Evolutionary conservation across 64 coral and sea anemone genomes (phyloP), one percentile per base, ranked within the genome.

Genomic region (Montipora cactus): DNA sequence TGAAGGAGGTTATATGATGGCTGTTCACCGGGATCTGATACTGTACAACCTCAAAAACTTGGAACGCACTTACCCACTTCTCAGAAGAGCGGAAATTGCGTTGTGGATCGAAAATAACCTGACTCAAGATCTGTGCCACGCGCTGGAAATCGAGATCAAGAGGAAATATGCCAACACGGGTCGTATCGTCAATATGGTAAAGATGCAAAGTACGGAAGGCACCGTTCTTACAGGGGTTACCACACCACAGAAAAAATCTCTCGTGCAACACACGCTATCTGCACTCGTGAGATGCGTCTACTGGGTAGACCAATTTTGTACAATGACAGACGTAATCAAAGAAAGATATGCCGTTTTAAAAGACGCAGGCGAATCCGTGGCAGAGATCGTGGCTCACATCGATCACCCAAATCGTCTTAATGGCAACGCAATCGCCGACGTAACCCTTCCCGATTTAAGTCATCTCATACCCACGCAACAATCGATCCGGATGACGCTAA

Each of bases 31-130:
- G 7, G 74, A 76, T 23, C 12, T 76, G 28, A 76, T 76, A 4
- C 25, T 76, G 37, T 76, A 76, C 25, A 76, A 76, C 13, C 28
- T 76, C 4, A 76, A 14, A 44, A 44, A 76, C 10, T 8, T 76
- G 22, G 74, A 76, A 44, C 74, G 74, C 8, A 45, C 37, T 0
- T 76, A 76, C 25, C 74, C 74, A 5, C 3, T 46, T 8, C 25
- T 76, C 9, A 76, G 46, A 46, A 21, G 74, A 2, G 74, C 28
- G 4, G 74, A 76, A 76, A 76, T 76, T 45, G 46, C 23, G 25
- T 3, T 76, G 5, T 76, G 74, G 74, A 76, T 76, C 74, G 74
- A 76, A 44, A 76, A 76, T 76, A 76, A 76, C 37, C 46, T 76
- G 74, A 44, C 74, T 1, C 74, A 76, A 46, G 74, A 76, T 45